Evolutionary conservation across 2,888 invertebrate species (phyloP).

Genomic region (Beris morrisii): DNA sequence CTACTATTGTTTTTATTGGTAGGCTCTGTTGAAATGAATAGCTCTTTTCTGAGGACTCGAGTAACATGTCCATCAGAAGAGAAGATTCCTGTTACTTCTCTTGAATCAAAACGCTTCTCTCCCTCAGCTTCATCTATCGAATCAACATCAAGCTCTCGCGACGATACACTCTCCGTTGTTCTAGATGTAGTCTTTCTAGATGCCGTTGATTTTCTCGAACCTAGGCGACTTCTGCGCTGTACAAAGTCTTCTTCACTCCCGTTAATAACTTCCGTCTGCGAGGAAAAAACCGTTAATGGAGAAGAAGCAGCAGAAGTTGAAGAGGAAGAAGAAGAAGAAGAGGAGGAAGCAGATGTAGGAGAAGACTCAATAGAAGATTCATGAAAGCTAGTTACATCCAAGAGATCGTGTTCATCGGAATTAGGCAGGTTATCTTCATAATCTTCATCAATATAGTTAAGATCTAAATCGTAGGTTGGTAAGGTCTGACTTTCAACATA

Average conservation of each 20-base stretch:
- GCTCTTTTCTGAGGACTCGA: slow-evolving; percentile 12
- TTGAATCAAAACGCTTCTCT: background rate
- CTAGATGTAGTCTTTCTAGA: too few species aligned
- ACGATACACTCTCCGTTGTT: too few species aligned
- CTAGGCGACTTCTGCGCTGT: background rate
- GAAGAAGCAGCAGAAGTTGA: slow-evolving; percentile 16
- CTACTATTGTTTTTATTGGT: background rate
- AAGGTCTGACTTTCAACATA: slow-evolving; percentile 21
- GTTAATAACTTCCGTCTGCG: too few species aligned
- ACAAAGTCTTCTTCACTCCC: slow-evolving; percentile 17
- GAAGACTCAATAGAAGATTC: slow-evolving; percentile 7
- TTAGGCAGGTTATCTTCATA: background rate
- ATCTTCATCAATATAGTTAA: slow-evolving; percentile 9
- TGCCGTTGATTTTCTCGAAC: too few species aligned
- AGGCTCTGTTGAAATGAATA: background rate
- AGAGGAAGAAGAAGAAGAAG: slow-evolving; percentile 8
- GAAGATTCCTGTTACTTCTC: slow-evolving; percentile 14
- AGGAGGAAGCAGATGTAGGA: background rate
- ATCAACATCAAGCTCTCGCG: too few species aligned
- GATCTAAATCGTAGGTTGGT: slow-evolving; percentile 19
- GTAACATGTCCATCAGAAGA: slow-evolving; percentile 20
- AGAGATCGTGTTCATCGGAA: background rate
- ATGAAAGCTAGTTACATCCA: slow-evolving; percentile 20
- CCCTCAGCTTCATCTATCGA: too few species aligned
- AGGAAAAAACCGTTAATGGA: slow-evolving; percentile 7